These are phyloP conservation scores for Strix aluco DNA, from an alignment of 2,113 vertebrate species.

Conservation along the genomic window DNA sequence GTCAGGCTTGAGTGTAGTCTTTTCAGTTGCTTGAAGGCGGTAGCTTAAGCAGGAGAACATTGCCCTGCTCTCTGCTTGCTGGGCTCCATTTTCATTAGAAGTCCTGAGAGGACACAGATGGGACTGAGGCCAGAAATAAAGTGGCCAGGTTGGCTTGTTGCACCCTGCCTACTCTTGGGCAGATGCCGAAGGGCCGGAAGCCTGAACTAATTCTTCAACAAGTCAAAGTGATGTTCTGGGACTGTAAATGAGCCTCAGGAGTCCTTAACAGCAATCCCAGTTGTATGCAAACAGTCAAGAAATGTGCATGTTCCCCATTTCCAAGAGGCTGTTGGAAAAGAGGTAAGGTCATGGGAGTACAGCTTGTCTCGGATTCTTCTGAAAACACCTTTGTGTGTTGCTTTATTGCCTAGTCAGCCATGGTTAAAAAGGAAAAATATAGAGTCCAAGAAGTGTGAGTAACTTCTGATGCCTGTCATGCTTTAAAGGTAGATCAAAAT, in stretches of 20 bases:
- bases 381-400: neutral
- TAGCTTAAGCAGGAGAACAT: neutral
- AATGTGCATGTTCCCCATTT: neutral
- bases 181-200: neutral
- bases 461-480: slow-evolving; percentile 6
- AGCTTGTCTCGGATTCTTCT: neutral
- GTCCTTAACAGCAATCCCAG: neutral
- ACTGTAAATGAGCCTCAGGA: neutral
- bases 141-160: neutral
- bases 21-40: neutral
- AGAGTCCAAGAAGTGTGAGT: neutral
- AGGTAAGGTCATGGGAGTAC: neutral
- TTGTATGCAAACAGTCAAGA: neutral
- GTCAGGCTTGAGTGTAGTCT: neutral
- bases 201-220: neutral
- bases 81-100: neutral
- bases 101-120: neutral
- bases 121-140: neutral
- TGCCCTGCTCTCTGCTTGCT: neutral
- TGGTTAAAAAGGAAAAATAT: neutral
- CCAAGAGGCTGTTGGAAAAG: neutral
- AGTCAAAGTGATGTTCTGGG: neutral
- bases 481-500: slow-evolving; percentile 32
- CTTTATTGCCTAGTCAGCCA: neutral
- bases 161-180: neutral